Conservation (phyloP, 1,140 invertebrate genomes). For the Neelides sp. region DNA sequence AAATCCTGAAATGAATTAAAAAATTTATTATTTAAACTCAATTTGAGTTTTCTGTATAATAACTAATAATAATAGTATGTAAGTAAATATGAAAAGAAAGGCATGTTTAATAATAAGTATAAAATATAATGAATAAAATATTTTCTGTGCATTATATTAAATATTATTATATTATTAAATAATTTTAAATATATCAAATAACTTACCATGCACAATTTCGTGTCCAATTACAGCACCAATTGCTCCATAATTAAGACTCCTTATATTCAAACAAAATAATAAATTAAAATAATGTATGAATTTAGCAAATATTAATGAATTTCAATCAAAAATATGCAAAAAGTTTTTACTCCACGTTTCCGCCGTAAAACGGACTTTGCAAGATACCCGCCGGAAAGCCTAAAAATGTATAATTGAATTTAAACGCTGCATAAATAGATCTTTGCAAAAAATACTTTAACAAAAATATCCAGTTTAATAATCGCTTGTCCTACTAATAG, state of each 20-base stretch:
- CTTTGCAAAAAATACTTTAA: too few relatives aligned
- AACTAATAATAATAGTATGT: too few relatives aligned
- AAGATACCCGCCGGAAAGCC: too few relatives aligned
- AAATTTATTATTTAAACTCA: neutral
- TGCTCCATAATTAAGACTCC: neutral
- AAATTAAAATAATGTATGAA: too few relatives aligned
- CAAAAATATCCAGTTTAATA: neutral
- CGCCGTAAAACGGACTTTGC: too few relatives aligned
- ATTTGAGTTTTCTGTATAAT: neutral
- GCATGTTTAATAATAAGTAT: neutral
- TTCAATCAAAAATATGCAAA: too few relatives aligned
- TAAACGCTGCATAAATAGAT: too few relatives aligned
- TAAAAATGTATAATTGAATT: too few relatives aligned
- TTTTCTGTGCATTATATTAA: neutral
- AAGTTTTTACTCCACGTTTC: too few relatives aligned
- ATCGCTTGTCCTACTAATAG: constrained; percentile 13
- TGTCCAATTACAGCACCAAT: neutral
- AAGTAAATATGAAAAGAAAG: neutral
- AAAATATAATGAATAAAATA: neutral
- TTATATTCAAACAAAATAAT: too few relatives aligned
- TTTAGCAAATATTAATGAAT: too few relatives aligned
- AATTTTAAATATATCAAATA: neutral
- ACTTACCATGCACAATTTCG: too few relatives aligned
- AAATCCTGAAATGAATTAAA: constrained; percentile 8
- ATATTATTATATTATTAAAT: neutral